A percentile compares a stretch with the other conserved stretches of the same genome.
These are phyloP conservation scores for Sebastes trivittatus DNA, from an alignment of 2,797 vertebrate genomes.

Conservation along the genomic window DNA sequence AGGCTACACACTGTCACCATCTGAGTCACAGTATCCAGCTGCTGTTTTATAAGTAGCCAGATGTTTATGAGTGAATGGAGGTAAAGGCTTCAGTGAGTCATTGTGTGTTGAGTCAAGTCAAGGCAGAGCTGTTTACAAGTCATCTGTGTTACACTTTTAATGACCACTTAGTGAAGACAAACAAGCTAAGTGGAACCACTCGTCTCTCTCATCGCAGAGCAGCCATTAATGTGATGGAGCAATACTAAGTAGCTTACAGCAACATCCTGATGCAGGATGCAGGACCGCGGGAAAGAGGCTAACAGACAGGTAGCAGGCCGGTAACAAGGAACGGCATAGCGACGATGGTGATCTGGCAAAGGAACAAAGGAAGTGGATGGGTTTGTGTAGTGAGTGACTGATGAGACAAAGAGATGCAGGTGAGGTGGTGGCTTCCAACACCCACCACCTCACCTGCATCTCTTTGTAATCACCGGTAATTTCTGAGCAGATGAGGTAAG, in stretches of 20 bases:
- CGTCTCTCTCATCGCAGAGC: neutral
- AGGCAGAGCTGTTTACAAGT: neutral
- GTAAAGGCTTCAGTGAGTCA: slow-evolving; percentile 13
- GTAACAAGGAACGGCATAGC: no score
- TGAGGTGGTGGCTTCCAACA: no score
- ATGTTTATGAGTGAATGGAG: slow-evolving; percentile 10
- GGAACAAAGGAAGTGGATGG: no score
- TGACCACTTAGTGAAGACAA: neutral
- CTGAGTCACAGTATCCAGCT: neutral
- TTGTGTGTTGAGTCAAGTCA: slow-evolving; percentile 1
- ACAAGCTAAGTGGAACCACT: neutral
- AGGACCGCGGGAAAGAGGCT: no score
- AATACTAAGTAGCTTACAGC: neutral
- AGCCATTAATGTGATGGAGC: neutral
- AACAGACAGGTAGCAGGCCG: no score
- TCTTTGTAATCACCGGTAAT: no score
- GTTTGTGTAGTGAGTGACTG: no score
- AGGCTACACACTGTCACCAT: neutral
- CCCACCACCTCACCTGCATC: no score
- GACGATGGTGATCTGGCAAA: no score
- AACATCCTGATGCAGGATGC: no score
- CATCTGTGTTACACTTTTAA: neutral
- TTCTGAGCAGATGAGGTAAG: no score
- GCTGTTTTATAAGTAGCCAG: neutral
- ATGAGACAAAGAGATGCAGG: no score